A percentile compares a stretch with the other conserved stretches of the same genome.
Evolutionary conservation across 92 coral and sea anemone species (phyloP).

Genomic region (Blastomussa wellsi): DNA sequence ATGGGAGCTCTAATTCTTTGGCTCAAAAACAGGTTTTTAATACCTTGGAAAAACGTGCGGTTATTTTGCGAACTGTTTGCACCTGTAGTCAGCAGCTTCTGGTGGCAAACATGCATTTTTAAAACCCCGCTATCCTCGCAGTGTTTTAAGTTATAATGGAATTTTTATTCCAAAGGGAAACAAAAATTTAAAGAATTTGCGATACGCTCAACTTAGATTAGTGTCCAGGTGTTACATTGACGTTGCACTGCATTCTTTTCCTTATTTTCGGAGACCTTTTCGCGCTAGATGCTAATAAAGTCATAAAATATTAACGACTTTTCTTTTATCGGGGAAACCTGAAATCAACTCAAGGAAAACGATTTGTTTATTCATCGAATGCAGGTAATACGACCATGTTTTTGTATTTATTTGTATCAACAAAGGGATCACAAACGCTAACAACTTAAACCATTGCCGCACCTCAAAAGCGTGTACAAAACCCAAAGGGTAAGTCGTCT

Average conservation of each 20-base stretch:
- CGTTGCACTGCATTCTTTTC: background rate
- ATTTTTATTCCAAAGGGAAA: background rate
- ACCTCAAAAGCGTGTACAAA: conserved; percentile 13
- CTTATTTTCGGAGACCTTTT: background rate
- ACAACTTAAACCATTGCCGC: background rate
- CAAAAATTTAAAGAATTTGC: background rate
- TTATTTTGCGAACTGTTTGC: background rate
- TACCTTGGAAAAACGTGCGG: background rate
- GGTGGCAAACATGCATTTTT: background rate
- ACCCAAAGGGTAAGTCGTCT: conserved; percentile 19
- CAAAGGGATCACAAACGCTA: background rate
- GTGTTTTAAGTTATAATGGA: background rate
- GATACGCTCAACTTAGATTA: background rate
- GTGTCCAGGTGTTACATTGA: no score
- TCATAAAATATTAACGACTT: conserved; percentile 27
- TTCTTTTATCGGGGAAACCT: background rate
- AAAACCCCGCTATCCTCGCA: background rate
- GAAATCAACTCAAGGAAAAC: background rate
- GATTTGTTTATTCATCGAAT: conserved; percentile 11
- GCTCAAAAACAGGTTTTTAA: background rate
- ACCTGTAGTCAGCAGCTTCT: background rate
- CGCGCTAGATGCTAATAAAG: background rate
- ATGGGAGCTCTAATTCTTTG: background rate
- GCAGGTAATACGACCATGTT: conserved; percentile 15
- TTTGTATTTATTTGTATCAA: conserved; percentile 1